Conservation (phyloP, 2,113 vertebrate species). For the Carassius carassius region DNA sequence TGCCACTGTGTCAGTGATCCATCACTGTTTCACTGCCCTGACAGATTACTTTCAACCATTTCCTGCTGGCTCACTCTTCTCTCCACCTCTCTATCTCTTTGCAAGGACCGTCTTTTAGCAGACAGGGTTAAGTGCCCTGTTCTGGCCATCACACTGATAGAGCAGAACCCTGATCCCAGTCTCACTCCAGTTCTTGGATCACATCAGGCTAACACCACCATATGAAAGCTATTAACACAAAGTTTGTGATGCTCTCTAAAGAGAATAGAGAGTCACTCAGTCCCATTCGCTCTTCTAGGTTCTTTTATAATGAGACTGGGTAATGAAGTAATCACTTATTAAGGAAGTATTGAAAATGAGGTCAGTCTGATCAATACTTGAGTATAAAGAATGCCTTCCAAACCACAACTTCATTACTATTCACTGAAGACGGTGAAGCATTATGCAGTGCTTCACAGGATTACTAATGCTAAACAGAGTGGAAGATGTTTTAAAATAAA, state of each 20-base stretch:
- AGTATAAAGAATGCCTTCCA: constrained; percentile 67
- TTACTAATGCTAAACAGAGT: constrained; percentile 4
- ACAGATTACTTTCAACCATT: constrained; percentile 53
- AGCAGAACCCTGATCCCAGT: constrained; percentile 1
- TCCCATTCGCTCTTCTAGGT: background rate
- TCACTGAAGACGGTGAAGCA: constrained; percentile 29
- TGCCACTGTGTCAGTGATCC: constrained; percentile 34
- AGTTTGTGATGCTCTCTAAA: background rate
- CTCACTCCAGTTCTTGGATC: background rate
- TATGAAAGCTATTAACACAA: background rate
- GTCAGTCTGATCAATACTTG: constrained; percentile 26
- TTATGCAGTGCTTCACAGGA: background rate
- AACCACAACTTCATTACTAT: constrained; percentile 58
- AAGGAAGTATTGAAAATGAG: constrained; percentile 42
- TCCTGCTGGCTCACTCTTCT: constrained; percentile 30
- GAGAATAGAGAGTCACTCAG: background rate
- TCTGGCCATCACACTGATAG: background rate
- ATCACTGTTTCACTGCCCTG: constrained; percentile 46
- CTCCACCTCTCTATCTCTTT: constrained; percentile 12
- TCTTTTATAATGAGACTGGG: constrained; percentile 1
- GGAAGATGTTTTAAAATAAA: background rate
- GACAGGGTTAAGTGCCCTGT: background rate
- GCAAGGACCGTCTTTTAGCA: constrained; percentile 24
- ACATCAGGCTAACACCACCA: background rate
- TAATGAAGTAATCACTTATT: constrained; percentile 34